Base-by-base conservation (phyloP, 2,113 vertebrate genomes). In the Scartelaos histophorus region DNA sequence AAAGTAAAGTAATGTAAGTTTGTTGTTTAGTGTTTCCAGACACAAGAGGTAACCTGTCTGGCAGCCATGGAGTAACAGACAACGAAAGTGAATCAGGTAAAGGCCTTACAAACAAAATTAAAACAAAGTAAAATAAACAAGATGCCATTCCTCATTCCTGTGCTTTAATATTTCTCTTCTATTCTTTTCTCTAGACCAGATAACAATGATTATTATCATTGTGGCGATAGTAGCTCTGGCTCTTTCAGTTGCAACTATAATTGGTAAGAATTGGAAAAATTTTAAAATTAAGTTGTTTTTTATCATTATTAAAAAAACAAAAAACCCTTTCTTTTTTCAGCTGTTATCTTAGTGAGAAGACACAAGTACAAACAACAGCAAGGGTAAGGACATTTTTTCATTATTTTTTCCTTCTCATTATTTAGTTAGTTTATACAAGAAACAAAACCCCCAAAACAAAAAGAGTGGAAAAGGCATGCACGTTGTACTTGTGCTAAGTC, bases 361-460 rank as follows among this genome's bases (percentile, higher is more conserved):
- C 76, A n/a, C 38, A 81, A 75, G 83, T 75, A 71, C 21, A 82
- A 51, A 49, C 83, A 38, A 54, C 81, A 85, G 73, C 89, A 88
- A 72, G 89, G 91, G 92, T 93, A 87, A 92, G 90, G 3, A 69
- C 35, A 10, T 74, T 15, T 47, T 75, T 62, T 21, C 6, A 68
- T 78, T 16, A 64, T 53, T 24, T 74, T 56, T 19, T 72, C 51
- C 13, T 15, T 34, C 24, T 2, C 2, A 13, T 53, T 29, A 10
- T 6, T 34, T 19, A 17, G 0, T 6, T 9, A n/a, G 21, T 70
- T 69, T 15, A 22, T 19, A 19, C 60, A 62, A 62, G 29, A 62
- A 35, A 38, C 15, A 29, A 47, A 57, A 25, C 13, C 57, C 57
- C 7, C 56, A 17, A 6, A 0, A 21, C 38, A 29, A 22, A 54